Base-by-base conservation (phyloP, 2,888 invertebrate genomes). In the Leptinotarsa peninsularis region DNA sequence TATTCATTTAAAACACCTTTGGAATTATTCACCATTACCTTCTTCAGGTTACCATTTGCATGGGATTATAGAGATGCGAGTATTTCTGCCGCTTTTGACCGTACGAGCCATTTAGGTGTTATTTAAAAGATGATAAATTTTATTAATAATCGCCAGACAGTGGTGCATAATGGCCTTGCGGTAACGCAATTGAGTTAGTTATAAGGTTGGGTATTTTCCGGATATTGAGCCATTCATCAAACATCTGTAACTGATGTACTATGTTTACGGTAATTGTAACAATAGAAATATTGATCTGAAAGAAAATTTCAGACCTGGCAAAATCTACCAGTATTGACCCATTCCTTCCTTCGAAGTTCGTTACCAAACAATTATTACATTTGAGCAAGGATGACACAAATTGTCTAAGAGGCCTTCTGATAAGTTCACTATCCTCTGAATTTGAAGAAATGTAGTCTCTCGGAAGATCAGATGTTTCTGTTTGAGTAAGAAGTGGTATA, bases 1-100 rank as follows among this genome's bases (percentile, higher is more conserved):
- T 72, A 73, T 78, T 74, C 76, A 54, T 74, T 74, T 74, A 73
- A 75, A 76, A 78, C 75, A 76, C 73, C 73, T 76, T 75, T 73
- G 70, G 75, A 73, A 75, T 78, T 72, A 78, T 77, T 78, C 74
- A 75, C 69, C 72, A 71, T 77, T 75, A 56, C 77, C 77, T 76
- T 77, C 75, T 79, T 76, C 75, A 74, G 74, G 18, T 67, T 49
- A 66, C 66, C 71, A 79, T 79, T 77, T 77, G 77, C 79, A 77
- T 79, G 75, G 74, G 49, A 77, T 79, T 79, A 77, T 76, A 74
- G 78, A 78, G 72, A 71, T 76, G 74, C 77, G 68, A 76, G 79
- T 71, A 77, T 76, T 74, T 77, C 73, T 77, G 54, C 74, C 63
- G 23, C 54, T 67, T 43, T 63, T 63, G 63, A 63, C 43, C 33